Evolutionary conservation across 2,888 invertebrate genomes (phyloP), one percentile per base, ranked within the genome.

Genomic region (Artemia sp.): DNA sequence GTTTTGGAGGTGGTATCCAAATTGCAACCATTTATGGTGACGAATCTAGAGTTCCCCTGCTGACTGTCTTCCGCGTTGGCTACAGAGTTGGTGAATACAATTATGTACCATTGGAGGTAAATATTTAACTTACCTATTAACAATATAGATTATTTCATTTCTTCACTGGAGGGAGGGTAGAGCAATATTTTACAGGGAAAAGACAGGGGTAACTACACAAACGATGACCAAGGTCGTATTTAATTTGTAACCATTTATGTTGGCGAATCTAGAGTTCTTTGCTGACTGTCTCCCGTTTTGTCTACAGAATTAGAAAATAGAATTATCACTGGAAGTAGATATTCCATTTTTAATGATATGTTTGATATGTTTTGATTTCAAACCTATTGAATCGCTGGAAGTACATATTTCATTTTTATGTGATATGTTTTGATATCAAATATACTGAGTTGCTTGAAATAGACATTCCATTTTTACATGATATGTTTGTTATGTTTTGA

Each of bases 1-100:
- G 71, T 51, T 67, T 71, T 51, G 71, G 71, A 24, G 71, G 71
- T 67, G 71, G 71, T 51, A 52, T 71, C 14, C 71, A 71, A 51
- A 68, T 71, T 38, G 69, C 51, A 19, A 71, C 71, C 50, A 58
- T 71, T 12, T 71, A 71, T 19, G 67, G 69, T 67, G 71, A 69
- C 53, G 71, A 71, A 52, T 71, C 71, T 19, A 69, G 71, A 67
- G 67, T 68, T 14, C 71, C 71, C 14, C 67, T 71, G 51, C 51
- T 71, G 64, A 58, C 69, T 52, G 70, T 67, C 24, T 68, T 66
- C 38, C 71, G 71, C 38, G 71, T 53, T 51, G 52, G 19, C 51
- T 71, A 71, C 67, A 66, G 71, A 52, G 53, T 71, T 11, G n/a
- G 52, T 38, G 71, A 71, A 51, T 71, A 52, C 52, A 67, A 51